A percentile compares a stretch with the other conserved stretches of the same genome.
Conservation (phyloP, 2,888 invertebrate species). For the Athripsodes cinereus region DNA sequence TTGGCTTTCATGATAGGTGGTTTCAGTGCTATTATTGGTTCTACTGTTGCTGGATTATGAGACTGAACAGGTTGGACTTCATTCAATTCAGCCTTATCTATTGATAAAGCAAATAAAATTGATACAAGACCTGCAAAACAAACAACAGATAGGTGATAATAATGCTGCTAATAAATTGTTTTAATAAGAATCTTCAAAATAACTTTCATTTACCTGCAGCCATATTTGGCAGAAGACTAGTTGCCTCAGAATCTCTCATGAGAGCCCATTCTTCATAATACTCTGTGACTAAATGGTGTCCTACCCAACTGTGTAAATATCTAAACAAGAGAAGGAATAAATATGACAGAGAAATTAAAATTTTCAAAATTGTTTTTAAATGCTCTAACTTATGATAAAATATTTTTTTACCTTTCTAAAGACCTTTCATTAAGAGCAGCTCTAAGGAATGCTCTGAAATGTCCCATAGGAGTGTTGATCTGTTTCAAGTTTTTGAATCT, state of each 20-base stretch:
- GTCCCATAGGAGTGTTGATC: constrained; percentile 58
- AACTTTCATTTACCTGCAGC: constrained; percentile 61
- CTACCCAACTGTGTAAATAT: constrained; percentile 69
- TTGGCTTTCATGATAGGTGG: constrained; percentile 50
- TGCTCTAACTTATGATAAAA: too few relatives aligned
- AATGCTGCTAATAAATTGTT: background rate
- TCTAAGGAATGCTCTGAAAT: constrained; percentile 84
- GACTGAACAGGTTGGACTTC: constrained; percentile 45
- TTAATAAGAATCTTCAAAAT: background rate
- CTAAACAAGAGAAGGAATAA: constrained; percentile 35
- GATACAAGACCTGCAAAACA: constrained; percentile 65
- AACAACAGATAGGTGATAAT: background rate
- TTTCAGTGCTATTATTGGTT: constrained; percentile 67
- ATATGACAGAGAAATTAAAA: background rate
- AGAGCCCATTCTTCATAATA: constrained; percentile 86
- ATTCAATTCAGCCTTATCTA: constrained; percentile 80
- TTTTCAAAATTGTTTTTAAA: too few relatives aligned
- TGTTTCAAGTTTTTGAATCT: constrained; percentile 63
- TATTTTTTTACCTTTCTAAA: constrained; percentile 56
- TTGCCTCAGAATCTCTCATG: constrained; percentile 72
- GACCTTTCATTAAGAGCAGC: constrained; percentile 88
- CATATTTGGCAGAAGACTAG: constrained; percentile 74
- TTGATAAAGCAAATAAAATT: constrained; percentile 86
- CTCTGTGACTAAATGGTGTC: constrained; percentile 57
- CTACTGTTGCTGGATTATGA: constrained; percentile 43